Evolutionary conservation across 2,113 vertebrate species (phyloP).

Genomic region (Apteryx mantelli): DNA sequence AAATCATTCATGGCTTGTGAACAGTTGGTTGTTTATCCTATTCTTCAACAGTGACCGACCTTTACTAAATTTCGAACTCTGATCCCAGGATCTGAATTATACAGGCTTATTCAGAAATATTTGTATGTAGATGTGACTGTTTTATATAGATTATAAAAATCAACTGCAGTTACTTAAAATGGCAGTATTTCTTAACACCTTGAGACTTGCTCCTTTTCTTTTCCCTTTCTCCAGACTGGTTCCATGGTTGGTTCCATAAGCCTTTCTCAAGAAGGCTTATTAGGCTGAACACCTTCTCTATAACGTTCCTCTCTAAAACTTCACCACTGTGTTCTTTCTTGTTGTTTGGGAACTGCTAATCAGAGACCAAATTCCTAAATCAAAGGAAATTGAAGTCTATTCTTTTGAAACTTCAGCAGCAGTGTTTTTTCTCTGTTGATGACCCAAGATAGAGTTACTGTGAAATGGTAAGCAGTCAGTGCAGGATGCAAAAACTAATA

Average conservation of each 20-base stretch:
- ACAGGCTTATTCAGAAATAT: not conserved
- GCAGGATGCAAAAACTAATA: not conserved
- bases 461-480: not conserved
- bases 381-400: not conserved
- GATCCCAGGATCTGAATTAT: not conserved
- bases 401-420: not conserved
- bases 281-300: not conserved
- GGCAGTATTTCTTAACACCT: not conserved
- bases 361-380: not conserved
- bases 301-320: not conserved
- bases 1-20: not conserved
- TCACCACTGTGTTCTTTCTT: not conserved
- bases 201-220: not conserved
- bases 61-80: not conserved
- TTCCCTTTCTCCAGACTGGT: accelerated
- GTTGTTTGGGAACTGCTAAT: not conserved
- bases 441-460: not conserved
- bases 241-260: not conserved
- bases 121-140: not conserved
- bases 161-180: not conserved
- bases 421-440: not conserved
- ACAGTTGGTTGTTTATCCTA: not conserved
- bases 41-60: not conserved
- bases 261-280: not conserved
- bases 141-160: not conserved